These are phyloP conservation scores for Dendrolimus punctatus DNA, from an alignment of 1,140 invertebrate species.

Conservation along the genomic window DNA sequence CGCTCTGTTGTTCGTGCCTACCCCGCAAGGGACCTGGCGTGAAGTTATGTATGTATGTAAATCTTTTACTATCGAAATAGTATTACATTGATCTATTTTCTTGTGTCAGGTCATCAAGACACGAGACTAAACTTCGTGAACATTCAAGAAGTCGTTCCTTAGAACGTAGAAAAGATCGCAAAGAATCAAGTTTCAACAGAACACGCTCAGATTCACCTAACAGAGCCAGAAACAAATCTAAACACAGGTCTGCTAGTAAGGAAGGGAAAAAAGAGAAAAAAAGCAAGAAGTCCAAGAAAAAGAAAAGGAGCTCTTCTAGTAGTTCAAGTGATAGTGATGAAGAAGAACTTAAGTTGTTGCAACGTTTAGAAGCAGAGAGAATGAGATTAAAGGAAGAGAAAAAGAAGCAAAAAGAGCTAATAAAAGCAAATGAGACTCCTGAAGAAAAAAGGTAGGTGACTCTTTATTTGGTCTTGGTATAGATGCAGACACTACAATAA, in stretches of 20 bases:
- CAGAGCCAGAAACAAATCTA: conserved; percentile 14
- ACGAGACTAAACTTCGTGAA: conserved; percentile 17
- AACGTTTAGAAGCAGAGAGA: conserved; percentile 82
- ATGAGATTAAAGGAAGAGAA: conserved; percentile 77
- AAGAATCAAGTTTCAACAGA: conserved; percentile 15
- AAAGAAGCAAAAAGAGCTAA: conserved; percentile 83
- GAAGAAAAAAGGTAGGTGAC: conserved; percentile 87
- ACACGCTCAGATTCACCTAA: conserved; percentile 19
- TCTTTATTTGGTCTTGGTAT: not conserved
- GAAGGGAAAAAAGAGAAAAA: conserved; percentile 19
- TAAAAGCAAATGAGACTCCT: conserved; percentile 94
- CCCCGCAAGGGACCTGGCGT: too few species aligned
- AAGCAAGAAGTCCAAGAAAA: conserved; percentile 55
- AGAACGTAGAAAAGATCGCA: conserved; percentile 19
- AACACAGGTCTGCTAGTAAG: conserved; percentile 33
- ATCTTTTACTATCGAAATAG: too few species aligned
- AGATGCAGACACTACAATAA: not conserved
- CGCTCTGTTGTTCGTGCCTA: too few species aligned
- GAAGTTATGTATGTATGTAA: too few species aligned
- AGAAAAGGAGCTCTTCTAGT: conserved; percentile 22
- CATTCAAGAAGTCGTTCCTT: conserved; percentile 22
- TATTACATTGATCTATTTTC: too few species aligned
- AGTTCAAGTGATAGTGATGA: conserved; percentile 62
- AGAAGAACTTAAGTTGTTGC: conserved; percentile 78
- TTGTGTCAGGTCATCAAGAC: conserved; percentile 25